Percentiles rank a stretch among this genome's conserved stretches.
Conservation (phyloP, 2,888 invertebrate species). For the Ectemnius lituratus region DNA sequence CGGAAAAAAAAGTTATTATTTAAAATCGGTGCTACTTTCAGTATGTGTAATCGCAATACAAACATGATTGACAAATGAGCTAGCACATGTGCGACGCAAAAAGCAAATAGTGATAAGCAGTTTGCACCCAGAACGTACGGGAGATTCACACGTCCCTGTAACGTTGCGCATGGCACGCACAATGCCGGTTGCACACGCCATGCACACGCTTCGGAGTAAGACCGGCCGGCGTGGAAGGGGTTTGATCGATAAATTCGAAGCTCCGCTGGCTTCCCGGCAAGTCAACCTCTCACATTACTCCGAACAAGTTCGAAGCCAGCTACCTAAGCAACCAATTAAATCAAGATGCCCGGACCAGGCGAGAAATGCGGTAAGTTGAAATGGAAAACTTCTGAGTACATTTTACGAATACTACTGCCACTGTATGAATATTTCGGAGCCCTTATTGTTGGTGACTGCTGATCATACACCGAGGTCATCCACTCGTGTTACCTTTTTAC, state of each 20-base stretch:
- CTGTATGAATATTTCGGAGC: no score
- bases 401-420: no score
- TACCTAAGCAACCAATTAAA: conserved; percentile 20
- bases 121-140: not conserved
- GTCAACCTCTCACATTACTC: conserved; percentile 52
- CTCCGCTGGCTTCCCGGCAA: conserved; percentile 48
- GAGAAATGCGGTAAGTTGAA: conserved; percentile 72
- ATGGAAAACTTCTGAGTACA: no score
- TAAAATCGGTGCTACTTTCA: no score
- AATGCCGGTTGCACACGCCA: conserved; percentile 66
- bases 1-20: no score
- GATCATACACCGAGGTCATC: no score
- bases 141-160: conserved; percentile 45
- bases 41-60: not conserved
- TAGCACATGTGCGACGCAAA: not conserved
- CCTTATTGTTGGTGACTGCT: no score
- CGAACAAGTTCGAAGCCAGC: conserved; percentile 31
- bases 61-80: conserved; percentile 3
- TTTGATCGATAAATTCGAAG: conserved; percentile 73
- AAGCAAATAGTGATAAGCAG: not conserved
- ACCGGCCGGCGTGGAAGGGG: conserved; percentile 59
- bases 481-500: no score
- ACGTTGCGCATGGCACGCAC: conserved; percentile 67
- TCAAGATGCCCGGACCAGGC: conserved; percentile 73
- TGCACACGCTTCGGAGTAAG: conserved; percentile 23